Evolutionary conservation across 1,140 invertebrate genomes (phyloP).

Genomic region (Portunus trituberculatus): DNA sequence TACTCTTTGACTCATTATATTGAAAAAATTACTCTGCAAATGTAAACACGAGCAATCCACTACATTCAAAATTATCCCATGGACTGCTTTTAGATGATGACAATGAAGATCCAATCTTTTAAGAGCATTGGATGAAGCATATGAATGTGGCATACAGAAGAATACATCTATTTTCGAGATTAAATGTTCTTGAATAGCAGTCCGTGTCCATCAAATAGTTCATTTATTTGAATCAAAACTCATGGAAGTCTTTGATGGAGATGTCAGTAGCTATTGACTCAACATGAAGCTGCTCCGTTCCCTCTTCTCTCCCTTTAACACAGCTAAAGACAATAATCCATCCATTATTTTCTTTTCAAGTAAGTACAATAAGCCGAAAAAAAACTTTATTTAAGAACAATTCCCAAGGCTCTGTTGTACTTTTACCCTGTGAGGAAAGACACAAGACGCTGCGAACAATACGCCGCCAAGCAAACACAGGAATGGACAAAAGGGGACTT

Average conservation of each 20-base stretch:
- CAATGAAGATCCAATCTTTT: no score
- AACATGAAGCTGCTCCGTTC: not conserved
- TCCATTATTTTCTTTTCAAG: not conserved
- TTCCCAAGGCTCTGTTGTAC: not conserved
- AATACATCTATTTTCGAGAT: no score
- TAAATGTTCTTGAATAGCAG: not conserved
- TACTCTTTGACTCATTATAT: no score
- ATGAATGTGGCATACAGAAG: no score
- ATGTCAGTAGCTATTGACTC: not conserved
- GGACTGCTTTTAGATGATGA: no score
- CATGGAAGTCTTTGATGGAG: not conserved
- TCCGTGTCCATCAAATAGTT: not conserved
- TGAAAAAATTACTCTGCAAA: no score
- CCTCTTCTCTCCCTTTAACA: not conserved
- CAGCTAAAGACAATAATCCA: not conserved
- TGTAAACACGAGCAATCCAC: no score
- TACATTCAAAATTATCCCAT: no score
- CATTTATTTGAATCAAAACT: not conserved
- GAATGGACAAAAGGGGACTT: not conserved
- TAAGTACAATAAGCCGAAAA: not conserved
- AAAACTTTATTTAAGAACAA: slow-evolving; percentile 3
- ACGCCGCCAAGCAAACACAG: slow-evolving; percentile 9
- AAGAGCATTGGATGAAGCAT: no score
- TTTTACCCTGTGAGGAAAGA: not conserved
- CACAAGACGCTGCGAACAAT: slow-evolving; percentile 20